Base-by-base conservation (phyloP, 2,113 vertebrate species). In the Albula glossodonta region DNA sequence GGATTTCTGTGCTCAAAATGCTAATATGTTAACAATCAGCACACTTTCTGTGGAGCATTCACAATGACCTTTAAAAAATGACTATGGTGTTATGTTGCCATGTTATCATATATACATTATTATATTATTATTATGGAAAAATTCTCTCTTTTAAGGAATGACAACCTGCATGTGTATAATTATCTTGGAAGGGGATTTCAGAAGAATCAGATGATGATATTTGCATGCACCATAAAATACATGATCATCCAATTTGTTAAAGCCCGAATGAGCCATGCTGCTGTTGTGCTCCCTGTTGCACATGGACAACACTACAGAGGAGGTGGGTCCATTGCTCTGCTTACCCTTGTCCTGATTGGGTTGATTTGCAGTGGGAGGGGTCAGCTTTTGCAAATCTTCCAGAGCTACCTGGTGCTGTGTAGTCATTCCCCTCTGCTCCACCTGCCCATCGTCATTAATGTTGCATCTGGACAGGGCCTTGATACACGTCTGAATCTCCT, bases 401-500 rank as follows among this genome's bases (percentile, higher is more conserved):
- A 90, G 85, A 19, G 89, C 19, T 80, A 87, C 82, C 51, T 78
- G 77, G 48, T 91, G 83, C 51, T 89, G 53, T 50, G 22, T 87
- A 80, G 78, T 56, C 66, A 78, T 25, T 15, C 87, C 52, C 41
- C 84, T 86, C 83, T 82, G 80, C 66, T 89, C 83, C 15, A 86
- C 81, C 81, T 83, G 31, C 81, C 78, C 15, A 57, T 48, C 57
- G 74, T 50, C 78, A 78, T 85, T 83, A 19, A 82, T 41, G 51
- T 78, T 15, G 63, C 51, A 49, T 51, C 11, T 31, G 49, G 41
- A 80, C 57, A 89, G 74, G 70, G 87, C 82, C 78, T 87, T 78
- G 8, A 89, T 49, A 79, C 80, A 80, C 78, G 78, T 81, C 53
- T 88, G 84, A 57, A 87, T 80, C 81, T 82, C 60, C 90, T 90